These are phyloP conservation scores for Epizoanthus stellaris DNA, from an alignment of 92 coral and sea anemone genomes.

Conservation along the genomic window DNA sequence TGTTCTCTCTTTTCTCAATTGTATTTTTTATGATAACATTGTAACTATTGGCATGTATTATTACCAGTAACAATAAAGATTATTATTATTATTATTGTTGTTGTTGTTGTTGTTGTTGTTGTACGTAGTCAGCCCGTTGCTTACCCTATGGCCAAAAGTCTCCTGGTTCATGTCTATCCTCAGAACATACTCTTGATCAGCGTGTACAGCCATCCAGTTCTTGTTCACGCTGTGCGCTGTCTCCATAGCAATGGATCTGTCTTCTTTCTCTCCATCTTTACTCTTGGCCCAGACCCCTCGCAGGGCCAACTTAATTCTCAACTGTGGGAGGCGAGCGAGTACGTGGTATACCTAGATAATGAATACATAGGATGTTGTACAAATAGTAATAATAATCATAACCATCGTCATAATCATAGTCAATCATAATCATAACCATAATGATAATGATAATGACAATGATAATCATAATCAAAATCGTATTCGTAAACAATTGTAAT, in stretches of 20 bases:
- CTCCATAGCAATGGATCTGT: slow-evolving; percentile 57
- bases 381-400: background rate
- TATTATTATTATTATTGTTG: no score
- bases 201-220: slow-evolving; percentile 95
- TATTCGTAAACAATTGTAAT: no score
- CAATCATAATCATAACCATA: no score
- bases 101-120: background rate
- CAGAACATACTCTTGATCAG: slow-evolving; percentile 94
- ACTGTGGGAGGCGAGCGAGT: slow-evolving; percentile 78
- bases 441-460: background rate
- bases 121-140: background rate
- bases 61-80: no score
- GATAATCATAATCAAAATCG: no score
- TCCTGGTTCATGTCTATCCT: slow-evolving; percentile 65
- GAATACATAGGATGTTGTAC: background rate
- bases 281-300: slow-evolving; percentile 96
- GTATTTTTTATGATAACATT: no score
- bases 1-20: no score
- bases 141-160: slow-evolving; percentile 47
- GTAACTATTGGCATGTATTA: no score
- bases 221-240: slow-evolving; percentile 65
- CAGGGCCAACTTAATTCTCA: slow-evolving; percentile 62
- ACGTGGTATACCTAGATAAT: slow-evolving; percentile 63
- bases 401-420: no score
- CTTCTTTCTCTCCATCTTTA: slow-evolving; percentile 67